These are phyloP conservation scores for Bradynema listronoti DNA, from an alignment of 1,140 invertebrate species.

Conservation along the genomic window DNA sequence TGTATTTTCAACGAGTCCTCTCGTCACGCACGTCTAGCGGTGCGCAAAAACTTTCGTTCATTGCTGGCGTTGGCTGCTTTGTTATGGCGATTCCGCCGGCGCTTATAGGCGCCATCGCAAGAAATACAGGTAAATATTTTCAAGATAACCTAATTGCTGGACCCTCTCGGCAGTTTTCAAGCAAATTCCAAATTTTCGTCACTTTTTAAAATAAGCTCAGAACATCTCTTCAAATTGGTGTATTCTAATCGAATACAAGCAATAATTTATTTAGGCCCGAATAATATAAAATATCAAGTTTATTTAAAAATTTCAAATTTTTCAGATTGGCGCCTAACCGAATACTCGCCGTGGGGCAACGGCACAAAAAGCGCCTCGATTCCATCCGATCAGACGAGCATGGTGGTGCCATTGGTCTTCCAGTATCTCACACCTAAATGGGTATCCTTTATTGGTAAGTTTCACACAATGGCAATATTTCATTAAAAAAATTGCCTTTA, in stretches of 20 bases:
- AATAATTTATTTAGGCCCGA: no score
- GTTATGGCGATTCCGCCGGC: slow-evolving; percentile 85
- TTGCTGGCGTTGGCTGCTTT: slow-evolving; percentile 86
- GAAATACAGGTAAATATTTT: slow-evolving; percentile 72
- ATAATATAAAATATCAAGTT: no score
- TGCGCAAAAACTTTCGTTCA: slow-evolving; percentile 88
- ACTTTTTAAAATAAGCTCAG: no score
- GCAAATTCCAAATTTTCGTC: no score
- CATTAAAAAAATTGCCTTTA: not conserved
- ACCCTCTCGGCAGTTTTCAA: slow-evolving; percentile 47
- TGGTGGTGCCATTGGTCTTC: slow-evolving; percentile 86
- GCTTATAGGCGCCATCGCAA: slow-evolving; percentile 88
- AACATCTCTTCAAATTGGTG: no score
- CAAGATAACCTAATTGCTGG: slow-evolving; percentile 52
- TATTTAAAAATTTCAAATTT: no score
- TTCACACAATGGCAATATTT: not conserved
- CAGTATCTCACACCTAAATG: slow-evolving; percentile 84
- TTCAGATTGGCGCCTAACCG: slow-evolving; percentile 51
- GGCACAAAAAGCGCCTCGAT: slow-evolving; percentile 49
- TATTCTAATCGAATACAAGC: no score
- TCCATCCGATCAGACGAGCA: slow-evolving; percentile 43
- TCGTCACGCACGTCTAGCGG: slow-evolving; percentile 85
- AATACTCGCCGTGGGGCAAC: slow-evolving; percentile 52
- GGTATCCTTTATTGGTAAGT: slow-evolving; percentile 77
- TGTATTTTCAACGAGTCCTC: slow-evolving; percentile 93